Conservation (phyloP, 2,113 vertebrate genomes). For the Scartelaos histophorus region DNA sequence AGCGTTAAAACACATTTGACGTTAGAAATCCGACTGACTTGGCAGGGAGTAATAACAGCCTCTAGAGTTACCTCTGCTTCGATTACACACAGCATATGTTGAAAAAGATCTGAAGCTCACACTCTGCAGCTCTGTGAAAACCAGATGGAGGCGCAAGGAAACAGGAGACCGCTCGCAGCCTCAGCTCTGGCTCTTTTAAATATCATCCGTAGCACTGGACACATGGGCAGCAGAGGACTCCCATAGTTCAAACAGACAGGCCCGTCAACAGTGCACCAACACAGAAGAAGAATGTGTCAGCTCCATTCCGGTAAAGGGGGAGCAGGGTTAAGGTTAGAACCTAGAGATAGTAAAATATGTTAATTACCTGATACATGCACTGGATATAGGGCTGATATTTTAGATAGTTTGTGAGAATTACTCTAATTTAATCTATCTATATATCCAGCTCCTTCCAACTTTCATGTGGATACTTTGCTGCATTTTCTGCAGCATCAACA, state of each 20-base stretch:
- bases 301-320: conserved; percentile 59
- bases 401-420: too few relatives aligned
- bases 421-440: too few relatives aligned
- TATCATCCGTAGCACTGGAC: conserved; percentile 11
- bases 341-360: too few relatives aligned
- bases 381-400: too few relatives aligned
- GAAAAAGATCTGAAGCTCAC: background rate
- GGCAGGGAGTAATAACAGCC: background rate
- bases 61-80: background rate
- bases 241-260: conserved; percentile 50
- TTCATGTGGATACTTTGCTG: too few relatives aligned
- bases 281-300: conserved; percentile 63
- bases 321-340: too few relatives aligned
- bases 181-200: background rate
- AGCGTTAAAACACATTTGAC: background rate
- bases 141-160: conserved; percentile 5
- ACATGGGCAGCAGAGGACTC: conserved; percentile 30
- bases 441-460: too few relatives aligned
- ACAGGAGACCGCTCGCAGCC: background rate
- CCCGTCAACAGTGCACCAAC: conserved; percentile 53
- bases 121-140: background rate
- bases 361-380: too few relatives aligned
- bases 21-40: background rate
- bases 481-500: too few relatives aligned
- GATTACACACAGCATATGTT: background rate